Base-by-base conservation (phyloP, 1,140 invertebrate species). In the Hycleus phaleratus region DNA sequence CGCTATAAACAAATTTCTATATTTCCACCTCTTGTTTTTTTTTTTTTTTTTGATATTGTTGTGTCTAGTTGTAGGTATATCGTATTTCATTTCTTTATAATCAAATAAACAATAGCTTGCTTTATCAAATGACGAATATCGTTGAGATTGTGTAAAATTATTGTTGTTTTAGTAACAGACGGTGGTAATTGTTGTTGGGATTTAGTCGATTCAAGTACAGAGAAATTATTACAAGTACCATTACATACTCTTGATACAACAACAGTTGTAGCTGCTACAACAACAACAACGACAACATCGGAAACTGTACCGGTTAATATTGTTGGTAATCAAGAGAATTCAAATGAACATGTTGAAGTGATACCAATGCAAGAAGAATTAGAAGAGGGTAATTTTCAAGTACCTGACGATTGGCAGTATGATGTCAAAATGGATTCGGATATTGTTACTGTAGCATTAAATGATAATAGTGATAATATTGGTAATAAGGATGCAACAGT, bases 301-400 rank as follows among this genome's bases (percentile, higher is more conserved):
- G 51, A 46, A 38, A 61, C 60, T n/a, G 63, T 65, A 10, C 66
- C 68, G 4, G 66, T 68, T 4, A 61, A 66, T 11, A 68, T 73
- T 54, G 66, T 69, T 18, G 18, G 18, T 4, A 64, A 66, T 56
- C 57, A 65, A 12, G 68, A 69, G 44, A 65, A 67, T 53, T 57
- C 65, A 11, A 64, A 58, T 18, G 73, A 74, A 24, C 71, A 75
- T 58, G 74, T 77, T 12, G 62, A 76, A 59, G 74, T 78, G 2
- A 78, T 78, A 54, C 76, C 78, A 3, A 78, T 78, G 73, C 73
- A 78, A 62, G 77, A 80, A 65, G 77, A 78, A 65, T 59, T 78
- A 26, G 72, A 78, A 65, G 71, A 77, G 60, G 74, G 73, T 4
- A 73, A 60, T 5, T 77, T 75, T 59, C 71, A 71, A 5, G 73